These are phyloP conservation scores for Nylanderia fulva DNA, from an alignment of 1,140 invertebrate genomes.

Conservation along the genomic window DNA sequence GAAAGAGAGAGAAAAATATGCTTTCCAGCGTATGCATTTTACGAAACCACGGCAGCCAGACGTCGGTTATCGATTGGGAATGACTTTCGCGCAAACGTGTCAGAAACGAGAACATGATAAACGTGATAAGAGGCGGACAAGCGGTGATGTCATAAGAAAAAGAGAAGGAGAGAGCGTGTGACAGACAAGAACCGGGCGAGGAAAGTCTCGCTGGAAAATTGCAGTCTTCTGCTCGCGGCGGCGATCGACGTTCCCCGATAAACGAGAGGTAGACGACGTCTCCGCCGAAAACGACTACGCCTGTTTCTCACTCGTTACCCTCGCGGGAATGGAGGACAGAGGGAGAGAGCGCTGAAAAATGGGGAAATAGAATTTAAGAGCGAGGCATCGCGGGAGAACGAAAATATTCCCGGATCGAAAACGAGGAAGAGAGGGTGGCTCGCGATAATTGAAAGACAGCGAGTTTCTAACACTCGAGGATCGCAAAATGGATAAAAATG, in stretches of 20 bases:
- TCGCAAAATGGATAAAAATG: neutral
- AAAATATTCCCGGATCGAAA: conserved; percentile 53
- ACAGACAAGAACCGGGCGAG: conserved; percentile 66
- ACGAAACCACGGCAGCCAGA: conserved; percentile 64
- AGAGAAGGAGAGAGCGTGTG: conserved; percentile 19
- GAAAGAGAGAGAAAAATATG: neutral
- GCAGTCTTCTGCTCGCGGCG: conserved; percentile 74
- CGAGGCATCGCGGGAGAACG: conserved; percentile 46
- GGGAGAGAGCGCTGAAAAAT: conserved; percentile 42
- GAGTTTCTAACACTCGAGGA: neutral
- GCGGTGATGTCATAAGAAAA: conserved; percentile 52
- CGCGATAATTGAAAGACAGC: conserved; percentile 54
- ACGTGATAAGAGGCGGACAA: conserved; percentile 69
- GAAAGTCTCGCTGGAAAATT: conserved; percentile 79
- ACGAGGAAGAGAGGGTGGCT: neutral
- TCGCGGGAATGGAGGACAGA: conserved; percentile 35
- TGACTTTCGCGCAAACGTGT: conserved; percentile 76
- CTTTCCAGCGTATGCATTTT: conserved; percentile 55
- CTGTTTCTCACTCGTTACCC: conserved; percentile 40
- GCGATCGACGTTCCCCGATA: conserved; percentile 75
- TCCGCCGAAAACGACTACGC: conserved; percentile 59
- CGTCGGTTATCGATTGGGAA: conserved; percentile 73
- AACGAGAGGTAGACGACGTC: conserved; percentile 68
- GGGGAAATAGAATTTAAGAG: conserved; percentile 53
- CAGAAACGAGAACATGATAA: conserved; percentile 71